Conservation (phyloP, 2,113 vertebrate genomes). For the sheep (Ovis aries) region DNA sequence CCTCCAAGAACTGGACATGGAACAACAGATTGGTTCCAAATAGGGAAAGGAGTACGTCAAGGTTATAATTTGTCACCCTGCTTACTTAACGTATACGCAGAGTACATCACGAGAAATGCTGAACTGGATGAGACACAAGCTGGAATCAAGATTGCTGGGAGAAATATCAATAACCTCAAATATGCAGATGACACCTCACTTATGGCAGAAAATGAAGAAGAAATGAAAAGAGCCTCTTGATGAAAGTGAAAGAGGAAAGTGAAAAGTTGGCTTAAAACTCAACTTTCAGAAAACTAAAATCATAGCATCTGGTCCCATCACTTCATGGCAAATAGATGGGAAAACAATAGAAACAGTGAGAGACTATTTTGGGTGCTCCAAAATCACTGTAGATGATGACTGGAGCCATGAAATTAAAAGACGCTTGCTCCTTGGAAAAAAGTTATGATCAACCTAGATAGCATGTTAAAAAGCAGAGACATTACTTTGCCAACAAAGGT, state of each 20-base stretch:
- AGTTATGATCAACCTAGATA: neutral
- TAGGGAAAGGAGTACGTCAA: rapidly evolving
- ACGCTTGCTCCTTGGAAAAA: neutral
- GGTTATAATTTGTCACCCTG: neutral
- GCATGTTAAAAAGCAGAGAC: neutral
- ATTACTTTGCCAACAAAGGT: neutral
- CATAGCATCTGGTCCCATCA: neutral
- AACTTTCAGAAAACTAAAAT: neutral
- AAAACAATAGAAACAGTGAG: neutral
- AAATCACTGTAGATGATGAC: neutral
- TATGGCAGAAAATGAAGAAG: neutral
- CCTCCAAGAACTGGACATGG: neutral
- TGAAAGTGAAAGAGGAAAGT: neutral
- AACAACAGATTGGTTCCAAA: neutral
- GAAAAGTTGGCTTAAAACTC: neutral
- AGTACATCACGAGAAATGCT: neutral
- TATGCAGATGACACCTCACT: neutral
- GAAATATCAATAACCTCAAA: neutral
- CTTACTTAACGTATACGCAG: neutral
- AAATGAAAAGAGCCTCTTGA: neutral
- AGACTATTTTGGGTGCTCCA: neutral
- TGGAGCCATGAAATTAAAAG: neutral
- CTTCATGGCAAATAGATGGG: neutral
- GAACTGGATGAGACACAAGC: neutral
- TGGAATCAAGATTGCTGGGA: neutral